A percentile compares a stretch with the other conserved stretches of the same genome.
Conservation (phyloP, 2,888 invertebrate genomes). For the Nephrocerus scutellatus region DNA sequence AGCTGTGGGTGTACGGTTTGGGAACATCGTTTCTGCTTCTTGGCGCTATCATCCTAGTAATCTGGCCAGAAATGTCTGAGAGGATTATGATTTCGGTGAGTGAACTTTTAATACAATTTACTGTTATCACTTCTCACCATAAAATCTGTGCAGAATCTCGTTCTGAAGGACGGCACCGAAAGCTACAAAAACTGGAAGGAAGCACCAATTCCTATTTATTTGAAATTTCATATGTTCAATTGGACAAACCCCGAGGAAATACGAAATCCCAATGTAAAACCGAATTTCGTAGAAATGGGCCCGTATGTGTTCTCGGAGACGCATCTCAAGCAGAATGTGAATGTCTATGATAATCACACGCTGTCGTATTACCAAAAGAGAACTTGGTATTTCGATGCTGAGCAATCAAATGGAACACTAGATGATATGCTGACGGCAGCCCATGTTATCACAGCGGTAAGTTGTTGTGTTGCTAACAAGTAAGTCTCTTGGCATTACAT, state of each 20-base stretch:
- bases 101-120: background rate
- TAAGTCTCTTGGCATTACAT: background rate
- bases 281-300: conserved; percentile 55
- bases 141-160: conserved; percentile 53
- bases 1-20: conserved; percentile 43
- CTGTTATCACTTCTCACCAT: too few species aligned
- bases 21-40: conserved; percentile 33
- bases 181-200: conserved; percentile 70
- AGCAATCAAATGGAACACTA: conserved; percentile 62
- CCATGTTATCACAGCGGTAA: conserved; percentile 71
- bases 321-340: conserved; percentile 47
- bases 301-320: conserved; percentile 58
- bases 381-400: conserved; percentile 64
- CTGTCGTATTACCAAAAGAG: conserved; percentile 69
- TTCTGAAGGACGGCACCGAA: conserved; percentile 55
- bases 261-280: conserved; percentile 50
- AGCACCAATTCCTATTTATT: conserved; percentile 75
- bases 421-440: conserved; percentile 62
- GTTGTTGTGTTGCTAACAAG: conserved; percentile 27
- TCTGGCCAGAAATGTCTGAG: conserved; percentile 37
- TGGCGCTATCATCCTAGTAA: conserved; percentile 34
- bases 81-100: conserved; percentile 37
- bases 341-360: conserved; percentile 65
- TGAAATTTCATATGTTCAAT: conserved; percentile 69
- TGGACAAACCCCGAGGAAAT: conserved; percentile 66